Percentiles rank a stretch among this genome's conserved stretches.
phyloP scores from a whole-genome alignment of 2,113 vertebrate species.

The Lepus europaeus region DNA sequence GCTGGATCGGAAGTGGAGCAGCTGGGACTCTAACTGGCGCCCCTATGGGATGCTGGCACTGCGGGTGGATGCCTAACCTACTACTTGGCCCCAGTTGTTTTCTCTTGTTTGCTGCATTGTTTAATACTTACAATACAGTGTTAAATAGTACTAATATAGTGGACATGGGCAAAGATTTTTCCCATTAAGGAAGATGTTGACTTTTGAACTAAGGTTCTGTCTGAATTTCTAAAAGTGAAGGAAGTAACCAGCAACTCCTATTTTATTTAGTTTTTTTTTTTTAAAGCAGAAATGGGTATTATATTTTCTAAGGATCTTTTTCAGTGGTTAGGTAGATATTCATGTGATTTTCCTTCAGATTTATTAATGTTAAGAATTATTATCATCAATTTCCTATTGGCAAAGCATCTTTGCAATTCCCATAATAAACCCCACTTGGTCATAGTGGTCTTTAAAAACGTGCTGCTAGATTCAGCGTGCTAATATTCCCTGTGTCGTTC shows the following conservation, averaged over 20 bases:
- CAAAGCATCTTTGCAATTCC: conserved; percentile 51
- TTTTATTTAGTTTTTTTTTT: conserved; percentile 44
- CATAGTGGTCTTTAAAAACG: not conserved
- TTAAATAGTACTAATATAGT: not conserved
- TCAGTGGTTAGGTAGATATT: conserved; percentile 15
- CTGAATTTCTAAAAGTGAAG: conserved; percentile 8
- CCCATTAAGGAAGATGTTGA: not conserved
- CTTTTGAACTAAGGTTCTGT: not conserved
- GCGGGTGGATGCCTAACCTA: no score
- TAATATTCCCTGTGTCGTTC: not conserved
- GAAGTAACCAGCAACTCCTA: not conserved
- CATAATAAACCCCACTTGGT: not conserved
- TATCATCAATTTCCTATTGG: not conserved
- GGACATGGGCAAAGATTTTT: not conserved
- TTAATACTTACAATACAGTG: not conserved
- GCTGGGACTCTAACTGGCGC: no score
- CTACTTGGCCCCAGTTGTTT: not conserved
- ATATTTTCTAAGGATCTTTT: conserved; percentile 25
- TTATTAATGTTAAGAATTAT: not conserved
- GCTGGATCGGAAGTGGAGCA: no score
- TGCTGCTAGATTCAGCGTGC: not conserved
- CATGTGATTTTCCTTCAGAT: not conserved
- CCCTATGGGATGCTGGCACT: no score
- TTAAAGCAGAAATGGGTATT: not conserved
- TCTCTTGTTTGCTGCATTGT: not conserved